Evolutionary conservation across 2,797 vertebrate genomes (phyloP).

Genomic region (Spinibarbus caldwelli): DNA sequence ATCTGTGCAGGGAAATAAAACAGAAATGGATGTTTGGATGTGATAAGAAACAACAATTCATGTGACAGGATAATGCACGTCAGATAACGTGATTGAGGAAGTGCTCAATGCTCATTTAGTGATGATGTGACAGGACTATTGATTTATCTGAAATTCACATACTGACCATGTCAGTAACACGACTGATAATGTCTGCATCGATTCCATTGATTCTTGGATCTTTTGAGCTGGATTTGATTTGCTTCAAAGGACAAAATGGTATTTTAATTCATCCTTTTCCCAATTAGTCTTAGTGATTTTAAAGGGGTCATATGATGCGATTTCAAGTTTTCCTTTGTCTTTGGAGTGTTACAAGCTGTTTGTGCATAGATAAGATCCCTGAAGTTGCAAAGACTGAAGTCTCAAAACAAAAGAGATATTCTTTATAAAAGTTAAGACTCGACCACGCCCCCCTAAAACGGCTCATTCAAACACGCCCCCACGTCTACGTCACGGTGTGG

Average conservation of each 20-base stretch:
- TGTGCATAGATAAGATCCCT: no score
- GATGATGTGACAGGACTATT: conserved; percentile 2
- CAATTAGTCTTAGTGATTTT: background rate
- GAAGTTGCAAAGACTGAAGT: no score
- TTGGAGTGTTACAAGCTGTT: no score
- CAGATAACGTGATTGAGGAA: conserved; percentile 6
- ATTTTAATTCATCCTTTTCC: background rate
- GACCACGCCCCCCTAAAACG: no score
- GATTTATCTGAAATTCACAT: conserved; percentile 20
- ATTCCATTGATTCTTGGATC: conserved; percentile 25
- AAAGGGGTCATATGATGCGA: no score
- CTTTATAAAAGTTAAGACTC: no score
- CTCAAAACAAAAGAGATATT: no score
- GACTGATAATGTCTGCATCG: conserved; percentile 13
- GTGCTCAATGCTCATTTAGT: background rate
- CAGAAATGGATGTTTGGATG: conserved; percentile 21
- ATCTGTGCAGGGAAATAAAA: conserved; percentile 21
- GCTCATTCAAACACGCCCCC: no score
- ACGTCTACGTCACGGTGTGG: no score
- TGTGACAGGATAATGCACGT: background rate
- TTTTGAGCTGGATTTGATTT: background rate
- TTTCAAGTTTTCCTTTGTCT: no score
- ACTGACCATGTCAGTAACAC: background rate
- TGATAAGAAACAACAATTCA: conserved; percentile 9
- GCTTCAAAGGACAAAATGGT: background rate